Evolutionary conservation across 2,113 vertebrate species (phyloP), one percentile per base, ranked within the genome.

Genomic region (Todiramphus chloris): DNA sequence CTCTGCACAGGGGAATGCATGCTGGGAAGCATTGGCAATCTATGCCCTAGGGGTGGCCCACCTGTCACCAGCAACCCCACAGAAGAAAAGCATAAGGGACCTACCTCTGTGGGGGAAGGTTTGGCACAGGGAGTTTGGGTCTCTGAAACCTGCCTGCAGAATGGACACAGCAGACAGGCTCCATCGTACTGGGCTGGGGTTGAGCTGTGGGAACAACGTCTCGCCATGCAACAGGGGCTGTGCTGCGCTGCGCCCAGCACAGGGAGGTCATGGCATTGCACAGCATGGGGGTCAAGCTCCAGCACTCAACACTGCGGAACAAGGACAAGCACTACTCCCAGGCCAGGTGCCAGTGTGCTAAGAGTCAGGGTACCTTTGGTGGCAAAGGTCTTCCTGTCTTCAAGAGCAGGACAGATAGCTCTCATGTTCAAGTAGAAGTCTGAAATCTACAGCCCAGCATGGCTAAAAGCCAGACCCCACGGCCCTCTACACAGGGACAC

Each of bases 191-290:
- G 53, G 21, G 18, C 43, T 69, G 64, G 64, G n/a, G 11, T 9
- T 30, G 20, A 76, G n/a, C 53, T 17, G 8, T 4, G 9, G 13
- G 7, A 67, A 20, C 27, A 53, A 16, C 1, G 11, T 39, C 41
- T 83, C 3, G 1, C 25, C 20, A 51, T 33, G 12, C 2, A 4
- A 11, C 0, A 0, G 8, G 21, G 6, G 6, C 23, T 33, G 20
- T 20, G 44, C 13, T 27, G 12, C 2, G 1, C 37, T n/a, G 12
- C 3, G 0, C 16, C 9, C 44, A 60, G 31, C 44, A 53, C 23
- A 67, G 10, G 11, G 5, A 59, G 5, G 16, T 24, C 31, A 33
- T 10, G 8, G 13, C 2, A 0, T 13, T 16, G 39, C 55, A 73
- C 43, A 69, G 55, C 3, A 6, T 8, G 5, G 11, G 24, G 24